Conservation (phyloP, 2,888 invertebrate species). For the Netelia melanura region DNA sequence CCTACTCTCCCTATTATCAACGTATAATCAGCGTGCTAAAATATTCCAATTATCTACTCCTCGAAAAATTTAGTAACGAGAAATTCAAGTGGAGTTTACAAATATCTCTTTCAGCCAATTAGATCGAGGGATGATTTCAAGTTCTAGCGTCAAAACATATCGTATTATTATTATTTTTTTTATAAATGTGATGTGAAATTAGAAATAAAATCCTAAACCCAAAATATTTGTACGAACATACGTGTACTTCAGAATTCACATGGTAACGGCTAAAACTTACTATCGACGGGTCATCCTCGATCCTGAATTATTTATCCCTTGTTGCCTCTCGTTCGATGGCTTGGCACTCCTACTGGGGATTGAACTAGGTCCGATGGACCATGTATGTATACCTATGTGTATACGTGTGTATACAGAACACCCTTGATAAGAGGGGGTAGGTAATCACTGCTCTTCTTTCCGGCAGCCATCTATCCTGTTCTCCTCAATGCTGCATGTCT, state of each 20-base stretch:
- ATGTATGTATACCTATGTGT: slow-evolving; percentile 58
- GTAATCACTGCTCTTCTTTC: slow-evolving; percentile 78
- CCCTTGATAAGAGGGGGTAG: slow-evolving; percentile 69
- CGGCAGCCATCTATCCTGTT: slow-evolving; percentile 70
- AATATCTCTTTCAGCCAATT: background rate
- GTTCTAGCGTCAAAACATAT: no score
- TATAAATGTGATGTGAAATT: no score
- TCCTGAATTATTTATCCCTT: slow-evolving; percentile 75
- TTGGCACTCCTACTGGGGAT: slow-evolving; percentile 44
- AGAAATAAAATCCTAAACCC: background rate
- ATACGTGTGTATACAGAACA: slow-evolving; percentile 64
- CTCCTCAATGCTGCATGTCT: slow-evolving; percentile 38
- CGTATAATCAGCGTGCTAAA: background rate
- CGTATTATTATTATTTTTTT: no score
- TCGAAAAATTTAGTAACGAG: background rate
- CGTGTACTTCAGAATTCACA: background rate
- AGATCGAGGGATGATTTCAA: background rate
- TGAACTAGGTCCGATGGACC: slow-evolving; percentile 46
- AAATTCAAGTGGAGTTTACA: background rate
- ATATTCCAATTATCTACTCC: background rate
- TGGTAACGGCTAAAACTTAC: slow-evolving; percentile 42
- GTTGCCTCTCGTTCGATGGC: slow-evolving; percentile 53
- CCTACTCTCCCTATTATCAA: background rate
- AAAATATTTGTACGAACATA: background rate
- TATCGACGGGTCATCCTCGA: slow-evolving; percentile 53